These are phyloP conservation scores for Aleiodes alternator DNA, from an alignment of 2,888 invertebrate genomes.

Conservation along the genomic window DNA sequence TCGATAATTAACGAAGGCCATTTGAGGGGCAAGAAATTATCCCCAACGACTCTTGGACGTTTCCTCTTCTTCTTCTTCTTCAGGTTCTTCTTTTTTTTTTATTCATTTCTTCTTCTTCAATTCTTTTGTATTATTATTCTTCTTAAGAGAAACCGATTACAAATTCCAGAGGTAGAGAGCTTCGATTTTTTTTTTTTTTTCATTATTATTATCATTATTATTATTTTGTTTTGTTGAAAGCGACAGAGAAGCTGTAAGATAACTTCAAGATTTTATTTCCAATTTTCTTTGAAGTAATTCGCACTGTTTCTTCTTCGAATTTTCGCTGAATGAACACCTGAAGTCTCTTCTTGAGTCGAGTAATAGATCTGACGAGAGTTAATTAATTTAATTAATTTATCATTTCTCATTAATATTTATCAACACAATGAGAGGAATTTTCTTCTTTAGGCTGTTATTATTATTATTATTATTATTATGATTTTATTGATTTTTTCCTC, in stretches of 20 bases:
- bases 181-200: background rate
- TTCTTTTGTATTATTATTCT: background rate
- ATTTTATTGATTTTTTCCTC: no score
- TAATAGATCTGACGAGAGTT: no score
- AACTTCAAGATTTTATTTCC: no score
- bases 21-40: slow-evolving; percentile 55
- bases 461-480: background rate
- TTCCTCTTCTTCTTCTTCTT: slow-evolving; percentile 6
- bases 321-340: no score
- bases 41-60: slow-evolving; percentile 5
- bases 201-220: background rate
- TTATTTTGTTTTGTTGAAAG: background rate
- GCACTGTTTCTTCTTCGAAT: no score
- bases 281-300: no score
- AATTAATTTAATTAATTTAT: no score
- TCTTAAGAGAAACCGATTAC: slow-evolving; percentile 7
- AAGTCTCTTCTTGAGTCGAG: no score
- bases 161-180: slow-evolving; percentile 25
- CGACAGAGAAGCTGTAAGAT: no score
- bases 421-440: background rate
- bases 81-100: background rate
- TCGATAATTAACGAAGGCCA: slow-evolving; percentile 56
- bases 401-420: no score
- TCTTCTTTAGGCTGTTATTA: no score
- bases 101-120: slow-evolving; percentile 1